These are phyloP conservation scores for Chironex yamaguchii DNA, from an alignment of 30 jellyfish, hydroid and myxozoan genomes.

Conservation along the genomic window DNA sequence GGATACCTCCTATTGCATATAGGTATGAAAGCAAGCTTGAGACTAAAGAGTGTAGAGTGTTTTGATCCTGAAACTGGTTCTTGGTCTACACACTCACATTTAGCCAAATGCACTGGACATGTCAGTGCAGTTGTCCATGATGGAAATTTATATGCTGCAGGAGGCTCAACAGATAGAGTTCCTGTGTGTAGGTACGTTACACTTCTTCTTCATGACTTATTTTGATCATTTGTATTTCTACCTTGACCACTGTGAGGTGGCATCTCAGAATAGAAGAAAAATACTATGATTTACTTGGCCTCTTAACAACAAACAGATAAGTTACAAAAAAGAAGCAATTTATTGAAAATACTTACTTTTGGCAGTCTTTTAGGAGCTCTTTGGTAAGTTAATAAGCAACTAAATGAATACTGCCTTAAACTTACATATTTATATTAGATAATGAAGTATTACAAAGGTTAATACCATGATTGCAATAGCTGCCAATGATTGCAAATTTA, in stretches of 20 bases:
- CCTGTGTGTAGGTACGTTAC: constrained; percentile 87
- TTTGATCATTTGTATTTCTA: not conserved
- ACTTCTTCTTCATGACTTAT: not conserved
- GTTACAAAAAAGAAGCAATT: too few relatives aligned
- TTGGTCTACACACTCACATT: constrained; percentile 87
- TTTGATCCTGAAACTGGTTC: constrained; percentile 71
- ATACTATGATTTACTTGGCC: not conserved
- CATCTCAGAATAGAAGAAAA: not conserved
- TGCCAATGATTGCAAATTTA: too few relatives aligned
- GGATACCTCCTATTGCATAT: too few relatives aligned
- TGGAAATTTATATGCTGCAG: constrained; percentile 87
- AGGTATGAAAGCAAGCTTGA: constrained; percentile 79
- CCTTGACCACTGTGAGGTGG: not conserved
- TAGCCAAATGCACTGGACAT: constrained; percentile 84
- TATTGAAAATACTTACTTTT: too few relatives aligned
- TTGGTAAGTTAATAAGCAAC: too few relatives aligned
- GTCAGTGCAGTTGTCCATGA: constrained; percentile 82
- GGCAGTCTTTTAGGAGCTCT: too few relatives aligned
- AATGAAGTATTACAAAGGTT: too few relatives aligned
- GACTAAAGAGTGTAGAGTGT: constrained; percentile 80
- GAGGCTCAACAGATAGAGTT: constrained; percentile 94
- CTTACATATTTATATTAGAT: too few relatives aligned
- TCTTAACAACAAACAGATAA: too few relatives aligned
- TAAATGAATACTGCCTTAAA: too few relatives aligned
- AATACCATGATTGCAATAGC: too few relatives aligned